These are phyloP conservation scores for Lutraria lutraria DNA, from an alignment of 2,888 invertebrate genomes.

Conservation along the genomic window DNA sequence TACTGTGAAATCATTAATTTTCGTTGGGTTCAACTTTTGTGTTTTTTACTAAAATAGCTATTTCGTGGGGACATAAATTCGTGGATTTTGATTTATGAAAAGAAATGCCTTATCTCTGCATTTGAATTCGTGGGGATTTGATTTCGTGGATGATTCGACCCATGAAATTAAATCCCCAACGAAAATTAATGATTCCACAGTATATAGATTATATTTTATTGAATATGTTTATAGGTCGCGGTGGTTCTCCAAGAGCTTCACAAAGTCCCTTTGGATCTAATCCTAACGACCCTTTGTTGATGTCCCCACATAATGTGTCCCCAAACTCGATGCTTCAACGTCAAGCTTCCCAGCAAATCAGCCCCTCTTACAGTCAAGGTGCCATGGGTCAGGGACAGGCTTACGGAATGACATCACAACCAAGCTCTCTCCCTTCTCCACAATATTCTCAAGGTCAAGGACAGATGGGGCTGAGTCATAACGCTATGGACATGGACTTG, in stretches of 20 bases:
- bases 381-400: constrained; percentile 38
- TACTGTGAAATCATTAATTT: too few species aligned
- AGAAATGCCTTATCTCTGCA: too few species aligned
- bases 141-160: too few species aligned
- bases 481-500: constrained; percentile 72
- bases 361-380: constrained; percentile 78
- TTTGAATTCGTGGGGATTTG: too few species aligned
- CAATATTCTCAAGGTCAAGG: constrained; percentile 57
- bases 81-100: too few species aligned
- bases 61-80: too few species aligned
- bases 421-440: constrained; percentile 53
- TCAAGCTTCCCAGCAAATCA: constrained; percentile 73
- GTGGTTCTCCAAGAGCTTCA: constrained; percentile 80
- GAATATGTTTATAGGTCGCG: constrained; percentile 72
- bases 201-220: too few species aligned
- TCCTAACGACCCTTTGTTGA: constrained; percentile 79
- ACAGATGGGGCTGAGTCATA: constrained; percentile 58
- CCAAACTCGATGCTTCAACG: constrained; percentile 72
- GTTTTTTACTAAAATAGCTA: too few species aligned
- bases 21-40: too few species aligned
- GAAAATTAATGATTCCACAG: too few species aligned
- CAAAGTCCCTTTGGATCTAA: constrained; percentile 82
- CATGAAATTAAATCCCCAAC: too few species aligned
- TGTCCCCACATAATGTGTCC: constrained; percentile 82
- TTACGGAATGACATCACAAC: constrained; percentile 45